These are phyloP conservation scores for Scomber scombrus DNA, from an alignment of 2,113 vertebrate species.

Conservation along the genomic window DNA sequence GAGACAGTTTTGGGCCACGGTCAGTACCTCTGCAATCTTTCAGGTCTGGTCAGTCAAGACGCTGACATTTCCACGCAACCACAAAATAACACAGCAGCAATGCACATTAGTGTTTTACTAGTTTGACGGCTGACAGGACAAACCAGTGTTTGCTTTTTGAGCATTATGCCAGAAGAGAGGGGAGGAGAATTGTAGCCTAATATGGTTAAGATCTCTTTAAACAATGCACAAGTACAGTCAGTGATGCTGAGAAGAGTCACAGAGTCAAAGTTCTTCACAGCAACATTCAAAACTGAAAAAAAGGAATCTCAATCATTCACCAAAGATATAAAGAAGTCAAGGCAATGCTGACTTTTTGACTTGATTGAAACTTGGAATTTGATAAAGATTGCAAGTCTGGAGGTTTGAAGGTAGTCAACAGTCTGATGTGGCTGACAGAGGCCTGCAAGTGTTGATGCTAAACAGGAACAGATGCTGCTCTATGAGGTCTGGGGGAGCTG, in stretches of 20 bases:
- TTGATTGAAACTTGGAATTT: constrained; percentile 4
- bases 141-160: constrained; percentile 41
- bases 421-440: constrained; percentile 24
- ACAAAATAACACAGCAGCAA: constrained; percentile 30
- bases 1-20: constrained; percentile 57
- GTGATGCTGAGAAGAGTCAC: background rate
- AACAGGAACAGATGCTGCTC: constrained; percentile 73
- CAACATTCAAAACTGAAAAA: background rate
- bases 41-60: constrained; percentile 40
- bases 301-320: background rate
- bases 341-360: background rate
- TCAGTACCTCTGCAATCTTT: constrained; percentile 42
- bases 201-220: constrained; percentile 24
- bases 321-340: background rate
- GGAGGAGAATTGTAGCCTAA: background rate
- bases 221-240: background rate
- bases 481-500: constrained; percentile 52
- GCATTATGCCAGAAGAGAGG: constrained; percentile 16
- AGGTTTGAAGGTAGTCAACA: constrained; percentile 17
- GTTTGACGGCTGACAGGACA: constrained; percentile 24
- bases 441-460: constrained; percentile 52
- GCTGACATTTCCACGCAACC: constrained; percentile 34
- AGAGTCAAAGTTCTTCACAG: too few species aligned
- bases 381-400: background rate
- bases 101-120: constrained; percentile 31